Base-by-base conservation (phyloP, 2,113 vertebrate genomes). In the Neofelis nebulosa region DNA sequence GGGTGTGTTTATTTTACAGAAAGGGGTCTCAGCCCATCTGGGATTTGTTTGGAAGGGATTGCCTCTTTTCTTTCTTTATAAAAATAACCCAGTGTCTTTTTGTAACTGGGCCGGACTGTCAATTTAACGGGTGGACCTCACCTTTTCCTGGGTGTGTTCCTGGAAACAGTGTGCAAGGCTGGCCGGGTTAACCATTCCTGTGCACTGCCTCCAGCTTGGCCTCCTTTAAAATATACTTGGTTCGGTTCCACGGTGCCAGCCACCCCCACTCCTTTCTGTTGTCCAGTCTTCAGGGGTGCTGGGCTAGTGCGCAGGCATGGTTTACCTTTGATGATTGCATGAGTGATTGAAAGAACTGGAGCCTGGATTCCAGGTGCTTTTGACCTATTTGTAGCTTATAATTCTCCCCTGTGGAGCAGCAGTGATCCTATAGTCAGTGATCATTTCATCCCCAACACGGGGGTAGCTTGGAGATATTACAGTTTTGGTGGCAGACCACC, bases 91-190 rank as follows among this genome's bases (percentile, higher is more conserved):
- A 2, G 1, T 55, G 71, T 76, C 95, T 94, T 98, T 97, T 82
- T 97, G 91, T 93, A 95, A 84, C 93, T 78, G 71, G 84, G 85
- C 66, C 16, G n/a, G 92, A 63, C 29, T 13, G 9, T 88, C 63
- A 52, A 25, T 76, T 79, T 38, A 65, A 76, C 0, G 1, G 19
- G 45, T 1, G 5, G 55, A 52, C 93, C 96, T 95, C 89, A 94
- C 97, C 96, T 95, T 95, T 97, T 98, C 96, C 97, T 97, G 95
- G 96, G 97, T 97, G 94, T 97, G 96, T 96, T 96, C 85, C 65
- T 94, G 89, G 80, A 97, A 96, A 63, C 50, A 36, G 33, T 19
- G 15, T 29, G 11, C 48, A 52, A 29, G 61, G 36, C 31, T 1
- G 4, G 36, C 19, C 1, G 12, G 48, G 9, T 88, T 88, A 94